A percentile compares a stretch with the other conserved stretches of the same genome.
phyloP scores from a whole-genome alignment of 2,113 vertebrate genomes.

The Boulengerochromis microlepis region DNA sequence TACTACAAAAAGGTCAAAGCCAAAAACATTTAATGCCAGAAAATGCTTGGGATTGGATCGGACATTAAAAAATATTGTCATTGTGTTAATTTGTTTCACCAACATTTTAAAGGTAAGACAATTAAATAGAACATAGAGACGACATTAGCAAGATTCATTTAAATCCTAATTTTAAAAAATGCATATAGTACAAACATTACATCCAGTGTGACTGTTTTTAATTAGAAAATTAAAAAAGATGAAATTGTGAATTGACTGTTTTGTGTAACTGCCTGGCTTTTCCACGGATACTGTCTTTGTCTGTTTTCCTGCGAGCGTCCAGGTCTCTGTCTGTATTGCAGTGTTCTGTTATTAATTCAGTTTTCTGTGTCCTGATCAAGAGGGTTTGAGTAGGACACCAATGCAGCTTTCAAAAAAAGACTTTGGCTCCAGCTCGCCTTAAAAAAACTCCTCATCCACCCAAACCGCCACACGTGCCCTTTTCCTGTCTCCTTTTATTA shows the following conservation, averaged over 20 bases:
- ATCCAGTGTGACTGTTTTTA: not conserved
- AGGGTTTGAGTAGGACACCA: constrained; percentile 34
- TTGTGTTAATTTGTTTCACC: not conserved
- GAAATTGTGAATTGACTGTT: not conserved
- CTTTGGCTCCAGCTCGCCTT: constrained; percentile 21
- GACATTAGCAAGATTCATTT: not conserved
- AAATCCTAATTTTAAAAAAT: not conserved
- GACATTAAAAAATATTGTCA: not conserved
- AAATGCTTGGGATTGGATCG: not conserved
- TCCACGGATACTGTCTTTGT: not conserved
- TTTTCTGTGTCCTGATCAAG: constrained; percentile 33
- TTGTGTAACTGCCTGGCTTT: not conserved
- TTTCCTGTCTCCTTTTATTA: constrained; percentile 68
- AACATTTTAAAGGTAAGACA: not conserved
- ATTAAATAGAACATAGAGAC: not conserved
- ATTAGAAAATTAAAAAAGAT: not conserved
- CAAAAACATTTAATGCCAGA: not conserved
- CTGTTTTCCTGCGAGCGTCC: not conserved
- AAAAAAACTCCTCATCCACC: constrained; percentile 57
- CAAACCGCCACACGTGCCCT: constrained; percentile 73
- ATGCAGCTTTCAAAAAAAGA: constrained; percentile 37
- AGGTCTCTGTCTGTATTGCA: not conserved
- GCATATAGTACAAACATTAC: not conserved
- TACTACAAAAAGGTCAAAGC: not conserved
- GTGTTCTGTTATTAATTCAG: not conserved